Conservation (phyloP, 2,888 invertebrate genomes). For the Ochlodes sylvanus region DNA sequence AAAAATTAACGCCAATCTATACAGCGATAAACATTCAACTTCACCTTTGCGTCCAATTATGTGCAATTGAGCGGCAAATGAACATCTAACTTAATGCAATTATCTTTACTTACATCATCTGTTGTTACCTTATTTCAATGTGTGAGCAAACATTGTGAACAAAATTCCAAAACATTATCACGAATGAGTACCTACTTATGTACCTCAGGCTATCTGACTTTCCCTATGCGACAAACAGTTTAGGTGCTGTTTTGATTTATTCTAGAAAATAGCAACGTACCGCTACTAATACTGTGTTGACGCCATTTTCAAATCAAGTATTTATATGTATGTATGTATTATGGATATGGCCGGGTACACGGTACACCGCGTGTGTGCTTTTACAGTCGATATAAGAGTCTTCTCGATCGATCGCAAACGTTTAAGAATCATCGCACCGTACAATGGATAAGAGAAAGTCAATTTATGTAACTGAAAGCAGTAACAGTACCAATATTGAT, state of each 20-base stretch:
- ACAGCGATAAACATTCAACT: slow-evolving; percentile 23
- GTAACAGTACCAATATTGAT: slow-evolving; percentile 69
- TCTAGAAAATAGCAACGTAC: slow-evolving; percentile 27
- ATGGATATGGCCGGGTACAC: slow-evolving; percentile 6
- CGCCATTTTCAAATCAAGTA: slow-evolving; percentile 31
- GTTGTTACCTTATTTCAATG: neutral
- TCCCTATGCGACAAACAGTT: neutral
- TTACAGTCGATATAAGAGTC: slow-evolving; percentile 11
- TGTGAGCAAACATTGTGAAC: neutral
- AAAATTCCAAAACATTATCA: neutral
- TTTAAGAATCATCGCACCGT: slow-evolving; percentile 24
- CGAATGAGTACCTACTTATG: no score
- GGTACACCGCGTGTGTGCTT: neutral
- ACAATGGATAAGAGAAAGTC: slow-evolving; percentile 65
- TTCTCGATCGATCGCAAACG: slow-evolving; percentile 13
- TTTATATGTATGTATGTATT: slow-evolving; percentile 12
- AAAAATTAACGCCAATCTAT: slow-evolving; percentile 31
- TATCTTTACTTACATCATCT: slow-evolving; percentile 17
- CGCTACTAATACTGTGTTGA: slow-evolving; percentile 4
- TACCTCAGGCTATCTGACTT: neutral
- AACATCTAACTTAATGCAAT: slow-evolving; percentile 22
- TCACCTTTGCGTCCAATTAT: slow-evolving; percentile 20
- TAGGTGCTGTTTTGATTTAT: slow-evolving; percentile 32
- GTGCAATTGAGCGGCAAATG: slow-evolving; percentile 10
- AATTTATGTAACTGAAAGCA: slow-evolving; percentile 73